phyloP scores from a whole-genome alignment of 2,888 invertebrate genomes.

The Slavum lentiscoides region DNA sequence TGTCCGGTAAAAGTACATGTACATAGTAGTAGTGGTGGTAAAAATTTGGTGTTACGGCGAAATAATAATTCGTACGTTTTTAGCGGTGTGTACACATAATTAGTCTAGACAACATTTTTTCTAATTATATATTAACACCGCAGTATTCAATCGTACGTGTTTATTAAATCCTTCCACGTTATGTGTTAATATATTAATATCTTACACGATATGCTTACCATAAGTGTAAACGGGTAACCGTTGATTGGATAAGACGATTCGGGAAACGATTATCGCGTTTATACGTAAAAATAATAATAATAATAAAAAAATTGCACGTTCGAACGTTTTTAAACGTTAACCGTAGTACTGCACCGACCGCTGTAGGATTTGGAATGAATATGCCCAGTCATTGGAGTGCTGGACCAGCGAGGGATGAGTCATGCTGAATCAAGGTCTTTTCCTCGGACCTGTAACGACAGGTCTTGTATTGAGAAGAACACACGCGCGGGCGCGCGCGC shows the following conservation, averaged over 20 bases:
- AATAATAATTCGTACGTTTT: no score
- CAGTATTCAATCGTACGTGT: not conserved
- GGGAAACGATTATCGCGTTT: no score
- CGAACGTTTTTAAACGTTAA: not conserved
- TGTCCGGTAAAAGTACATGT: not conserved
- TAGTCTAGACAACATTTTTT: slow-evolving; percentile 15
- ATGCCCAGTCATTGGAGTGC: not conserved
- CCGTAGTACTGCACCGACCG: not conserved
- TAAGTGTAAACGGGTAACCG: not conserved
- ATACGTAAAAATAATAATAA: no score
- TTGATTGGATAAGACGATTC: no score
- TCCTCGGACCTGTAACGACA: slow-evolving; percentile 40
- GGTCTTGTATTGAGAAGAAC: slow-evolving; percentile 6
- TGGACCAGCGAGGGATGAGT: slow-evolving; percentile 27
- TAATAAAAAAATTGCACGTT: no score
- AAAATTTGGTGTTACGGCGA: no score
- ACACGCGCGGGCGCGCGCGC: not conserved
- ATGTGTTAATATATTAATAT: not conserved
- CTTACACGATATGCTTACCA: slow-evolving; percentile 5
- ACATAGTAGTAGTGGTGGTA: no score
- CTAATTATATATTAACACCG: slow-evolving; percentile 1
- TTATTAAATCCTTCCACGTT: not conserved
- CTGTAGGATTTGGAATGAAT: not conserved
- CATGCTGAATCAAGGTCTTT: slow-evolving; percentile 39
- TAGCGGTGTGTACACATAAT: not conserved